These are phyloP conservation scores for Chrysocyon brachyurus DNA, from an alignment of 2,797 vertebrate species.

Conservation along the genomic window DNA sequence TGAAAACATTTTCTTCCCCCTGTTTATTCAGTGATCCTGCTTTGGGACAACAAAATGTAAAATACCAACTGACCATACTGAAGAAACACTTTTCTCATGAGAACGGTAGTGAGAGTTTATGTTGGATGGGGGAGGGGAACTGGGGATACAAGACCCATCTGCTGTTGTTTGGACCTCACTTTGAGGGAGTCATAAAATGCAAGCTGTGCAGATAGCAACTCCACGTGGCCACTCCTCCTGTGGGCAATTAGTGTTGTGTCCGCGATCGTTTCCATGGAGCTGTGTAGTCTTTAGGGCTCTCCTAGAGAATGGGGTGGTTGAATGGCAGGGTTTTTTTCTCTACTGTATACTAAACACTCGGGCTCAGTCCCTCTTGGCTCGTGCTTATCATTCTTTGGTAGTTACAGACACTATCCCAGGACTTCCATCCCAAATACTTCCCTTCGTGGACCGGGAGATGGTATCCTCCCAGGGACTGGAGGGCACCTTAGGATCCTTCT, in stretches of 20 bases:
- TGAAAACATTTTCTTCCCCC: conserved; percentile 72
- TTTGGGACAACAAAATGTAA: conserved; percentile 81
- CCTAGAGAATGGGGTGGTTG: neutral
- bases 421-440: neutral
- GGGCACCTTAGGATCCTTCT: too few relatives aligned
- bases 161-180: conserved; percentile 80
- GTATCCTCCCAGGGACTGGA: neutral
- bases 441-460: neutral
- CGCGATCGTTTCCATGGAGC: conserved; percentile 69
- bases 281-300: neutral
- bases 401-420: neutral
- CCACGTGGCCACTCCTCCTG: conserved; percentile 62
- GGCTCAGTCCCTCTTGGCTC: neutral
- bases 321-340: neutral
- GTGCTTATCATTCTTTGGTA: neutral
- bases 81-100: conserved; percentile 85
- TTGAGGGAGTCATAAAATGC: conserved; percentile 81
- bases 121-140: conserved; percentile 80
- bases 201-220: conserved; percentile 77
- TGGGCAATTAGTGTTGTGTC: conserved; percentile 71
- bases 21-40: conserved; percentile 79
- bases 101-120: conserved; percentile 83
- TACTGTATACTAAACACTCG: rapidly evolving
- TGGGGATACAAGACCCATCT: conserved; percentile 81
- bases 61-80: conserved; percentile 75